phyloP scores from a whole-genome alignment of 2,113 vertebrate genomes.

The Xiphias gladius region DNA sequence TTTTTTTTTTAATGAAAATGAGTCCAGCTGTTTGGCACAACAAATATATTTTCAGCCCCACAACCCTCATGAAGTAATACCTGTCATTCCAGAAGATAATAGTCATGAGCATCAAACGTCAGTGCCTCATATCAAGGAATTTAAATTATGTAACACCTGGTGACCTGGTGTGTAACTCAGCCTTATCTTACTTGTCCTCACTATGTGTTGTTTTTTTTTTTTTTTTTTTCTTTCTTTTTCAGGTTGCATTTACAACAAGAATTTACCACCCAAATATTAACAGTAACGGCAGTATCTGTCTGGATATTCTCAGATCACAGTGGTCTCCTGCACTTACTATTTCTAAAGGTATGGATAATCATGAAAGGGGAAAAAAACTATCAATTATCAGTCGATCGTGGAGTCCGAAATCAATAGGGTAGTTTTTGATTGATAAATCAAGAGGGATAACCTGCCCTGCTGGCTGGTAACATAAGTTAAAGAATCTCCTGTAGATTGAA shows the following conservation, averaged over 20 bases:
- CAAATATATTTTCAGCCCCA: not conserved
- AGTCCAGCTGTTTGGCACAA: not conserved
- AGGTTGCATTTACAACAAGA: slow-evolving; percentile 87
- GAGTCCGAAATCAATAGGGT: not conserved
- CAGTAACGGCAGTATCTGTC: slow-evolving; percentile 90
- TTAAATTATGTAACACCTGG: slow-evolving; percentile 8
- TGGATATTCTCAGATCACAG: slow-evolving; percentile 88
- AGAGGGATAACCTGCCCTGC: not conserved
- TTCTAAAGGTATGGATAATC: slow-evolving; percentile 83
- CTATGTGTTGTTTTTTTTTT: not conserved
- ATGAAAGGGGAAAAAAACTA: not conserved
- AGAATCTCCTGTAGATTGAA: no score
- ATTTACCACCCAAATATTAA: slow-evolving; percentile 89
- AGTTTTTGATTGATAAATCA: not conserved
- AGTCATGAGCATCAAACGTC: not conserved
- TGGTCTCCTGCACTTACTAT: slow-evolving; percentile 88
- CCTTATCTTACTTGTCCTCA: not conserved
- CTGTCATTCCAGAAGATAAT: slow-evolving; percentile 31
- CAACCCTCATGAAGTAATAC: slow-evolving; percentile 18
- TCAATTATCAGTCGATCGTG: not conserved
- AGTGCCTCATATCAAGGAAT: not conserved
- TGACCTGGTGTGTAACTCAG: not conserved
- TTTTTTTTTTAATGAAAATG: not conserved
- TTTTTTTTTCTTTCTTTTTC: not conserved
- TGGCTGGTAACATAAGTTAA: not conserved